Evolutionary conservation across 2,888 invertebrate genomes (phyloP), one percentile per base, ranked within the genome.

Genomic region (Drosophila pseudotalamancana): DNA sequence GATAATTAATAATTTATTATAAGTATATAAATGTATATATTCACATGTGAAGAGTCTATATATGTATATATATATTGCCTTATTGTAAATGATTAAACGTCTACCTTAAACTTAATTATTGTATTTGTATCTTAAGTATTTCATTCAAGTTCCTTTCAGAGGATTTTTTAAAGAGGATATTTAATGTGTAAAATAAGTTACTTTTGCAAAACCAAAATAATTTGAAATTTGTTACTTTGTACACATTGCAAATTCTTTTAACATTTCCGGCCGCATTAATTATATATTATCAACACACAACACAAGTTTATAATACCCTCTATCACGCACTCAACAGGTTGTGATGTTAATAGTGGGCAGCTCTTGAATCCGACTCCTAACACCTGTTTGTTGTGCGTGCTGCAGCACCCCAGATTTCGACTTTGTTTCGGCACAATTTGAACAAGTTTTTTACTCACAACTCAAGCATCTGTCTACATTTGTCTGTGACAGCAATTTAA

Each of bases 331-430:
- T 16, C 6, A 34, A 14, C 34, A 27, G 43, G 12, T 32, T 35
- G 43, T 48, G 46, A 42, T 46, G 27, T 11, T 27, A 32, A 60
- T 65, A 51, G 83, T 83, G 86, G 88, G 88, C 62, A 72, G 83
- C 61, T 54, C 9, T 69, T 81, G 72, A 72, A 77, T 68, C 68
- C 72, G 85, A 75, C 87, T 75, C 88, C n/a, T 77, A 71, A 84
- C 84, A 88, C 87, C 88, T 84, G 83, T 88, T 65, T 63, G 63
- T 63, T 59, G 56, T 56, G 43, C 72, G 67, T 84, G 70, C 6
- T 46, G 43, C 43, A 45, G 43, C 46, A 12, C 31, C 29, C 29
- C 8, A 11, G n/a, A 12, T n/a, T 8, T 21, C 32, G 46, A 14
- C 11, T 32, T 11, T 23, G 27, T 27, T 27, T 27, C 11, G 21